Percentiles rank a stretch among this genome's conserved stretches.
Evolutionary conservation across 1,140 invertebrate species (phyloP).

Genomic region (Onthophagus taurus): DNA sequence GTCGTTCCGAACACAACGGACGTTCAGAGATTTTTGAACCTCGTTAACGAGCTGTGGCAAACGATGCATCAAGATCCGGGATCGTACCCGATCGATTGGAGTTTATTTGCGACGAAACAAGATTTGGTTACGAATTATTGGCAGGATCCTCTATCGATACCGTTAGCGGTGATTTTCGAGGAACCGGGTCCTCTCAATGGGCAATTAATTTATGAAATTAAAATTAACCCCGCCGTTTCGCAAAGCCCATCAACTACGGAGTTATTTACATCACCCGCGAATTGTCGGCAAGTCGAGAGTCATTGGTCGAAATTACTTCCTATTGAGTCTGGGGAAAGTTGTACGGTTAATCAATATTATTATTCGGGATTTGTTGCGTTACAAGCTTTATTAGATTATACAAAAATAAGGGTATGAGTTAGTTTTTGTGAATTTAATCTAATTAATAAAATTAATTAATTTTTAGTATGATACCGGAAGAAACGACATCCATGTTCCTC

Average conservation of each 20-base stretch:
- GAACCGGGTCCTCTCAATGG: conserved; percentile 43
- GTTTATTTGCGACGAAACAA: conserved; percentile 53
- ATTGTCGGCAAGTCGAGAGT: conserved; percentile 52
- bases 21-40: conserved; percentile 54
- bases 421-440: neutral
- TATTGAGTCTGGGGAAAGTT: conserved; percentile 55
- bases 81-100: conserved; percentile 52
- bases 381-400: conserved; percentile 60
- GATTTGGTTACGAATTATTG: conserved; percentile 61
- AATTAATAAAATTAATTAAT: conserved; percentile 9
- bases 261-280: conserved; percentile 52
- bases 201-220: conserved; percentile 54
- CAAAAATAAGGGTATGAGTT: conserved; percentile 53
- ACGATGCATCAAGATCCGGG: conserved; percentile 34
- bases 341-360: conserved; percentile 65
- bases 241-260: conserved; percentile 53
- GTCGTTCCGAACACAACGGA: conserved; percentile 58
- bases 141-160: conserved; percentile 52
- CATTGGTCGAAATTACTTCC: conserved; percentile 53
- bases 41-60: conserved; percentile 50
- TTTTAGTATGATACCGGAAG: conserved; percentile 50
- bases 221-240: conserved; percentile 55
- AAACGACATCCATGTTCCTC: conserved; percentile 47
- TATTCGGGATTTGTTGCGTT: conserved; percentile 63
- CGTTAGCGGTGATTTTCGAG: conserved; percentile 59